phyloP scores from a whole-genome alignment of 2,888 invertebrate genomes.

The Acronicta alni region DNA sequence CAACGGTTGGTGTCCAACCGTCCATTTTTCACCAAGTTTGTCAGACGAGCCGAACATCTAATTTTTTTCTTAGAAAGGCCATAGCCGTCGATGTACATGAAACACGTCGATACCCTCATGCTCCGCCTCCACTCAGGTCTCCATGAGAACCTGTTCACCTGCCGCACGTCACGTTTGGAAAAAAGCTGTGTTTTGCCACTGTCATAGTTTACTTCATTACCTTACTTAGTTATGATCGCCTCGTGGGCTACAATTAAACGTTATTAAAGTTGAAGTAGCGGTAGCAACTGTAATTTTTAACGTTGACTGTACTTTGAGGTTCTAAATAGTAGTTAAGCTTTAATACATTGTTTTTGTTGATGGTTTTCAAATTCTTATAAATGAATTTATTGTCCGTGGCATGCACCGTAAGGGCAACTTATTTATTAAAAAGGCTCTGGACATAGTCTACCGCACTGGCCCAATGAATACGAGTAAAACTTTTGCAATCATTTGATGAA shows the following conservation, averaged over 20 bases:
- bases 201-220: slow-evolving; percentile 83
- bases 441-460: too few species aligned
- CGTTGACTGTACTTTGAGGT: slow-evolving; percentile 36
- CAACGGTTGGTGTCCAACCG: too few species aligned
- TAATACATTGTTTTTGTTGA: not conserved
- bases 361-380: not conserved
- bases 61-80: too few species aligned
- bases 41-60: too few species aligned
- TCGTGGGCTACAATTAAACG: slow-evolving; percentile 62
- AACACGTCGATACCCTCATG: slow-evolving; percentile 26
- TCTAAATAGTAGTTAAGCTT: slow-evolving; percentile 28
- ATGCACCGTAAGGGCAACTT: too few species aligned
- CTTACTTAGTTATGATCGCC: slow-evolving; percentile 72
- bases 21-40: too few species aligned
- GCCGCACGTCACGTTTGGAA: slow-evolving; percentile 55
- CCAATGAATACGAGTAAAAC: too few species aligned
- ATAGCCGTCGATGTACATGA: slow-evolving; percentile 56
- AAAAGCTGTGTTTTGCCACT: slow-evolving; percentile 80
- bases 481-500: too few species aligned
- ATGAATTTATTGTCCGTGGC: too few species aligned
- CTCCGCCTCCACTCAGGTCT: slow-evolving; percentile 40
- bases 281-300: slow-evolving; percentile 43
- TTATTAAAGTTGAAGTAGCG: slow-evolving; percentile 67
- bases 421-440: too few species aligned
- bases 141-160: slow-evolving; percentile 75